A percentile compares a stretch with the other conserved stretches of the same genome.
phyloP scores from a whole-genome alignment of 1,140 invertebrate genomes.

The Papilio xuthus region DNA sequence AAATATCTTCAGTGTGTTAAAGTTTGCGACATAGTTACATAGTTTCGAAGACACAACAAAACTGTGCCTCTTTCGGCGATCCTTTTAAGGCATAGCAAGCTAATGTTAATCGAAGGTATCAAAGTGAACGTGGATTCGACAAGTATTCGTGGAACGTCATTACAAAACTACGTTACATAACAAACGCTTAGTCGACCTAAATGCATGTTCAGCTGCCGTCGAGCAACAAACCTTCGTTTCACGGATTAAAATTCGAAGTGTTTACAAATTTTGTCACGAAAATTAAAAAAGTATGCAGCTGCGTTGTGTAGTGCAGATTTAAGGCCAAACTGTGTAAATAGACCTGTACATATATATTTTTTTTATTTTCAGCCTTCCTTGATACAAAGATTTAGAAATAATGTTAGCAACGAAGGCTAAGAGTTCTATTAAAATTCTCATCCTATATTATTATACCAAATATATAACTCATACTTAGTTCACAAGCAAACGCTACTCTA shows the following conservation, averaged over 20 bases:
- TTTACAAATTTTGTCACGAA: constrained; percentile 26
- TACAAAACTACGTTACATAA: constrained; percentile 31
- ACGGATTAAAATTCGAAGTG: constrained; percentile 20
- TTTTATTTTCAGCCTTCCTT: background rate
- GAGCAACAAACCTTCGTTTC: constrained; percentile 15
- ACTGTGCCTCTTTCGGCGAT: background rate
- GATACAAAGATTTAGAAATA: no score
- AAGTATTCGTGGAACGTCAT: constrained; percentile 30
- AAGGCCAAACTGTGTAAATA: background rate
- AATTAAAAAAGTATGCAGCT: constrained; percentile 27
- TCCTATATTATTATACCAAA: background rate
- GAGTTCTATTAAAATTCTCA: background rate
- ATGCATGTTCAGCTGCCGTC: constrained; percentile 31
- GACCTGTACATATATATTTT: no score
- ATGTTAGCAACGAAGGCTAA: no score
- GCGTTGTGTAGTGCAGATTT: constrained; percentile 1
- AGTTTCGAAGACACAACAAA: constrained; percentile 18
- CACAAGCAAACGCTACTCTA: constrained; percentile 27
- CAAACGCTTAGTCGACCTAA: constrained; percentile 31
- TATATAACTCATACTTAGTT: background rate
- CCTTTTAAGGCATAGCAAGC: constrained; percentile 26
- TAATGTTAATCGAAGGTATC: constrained; percentile 35
- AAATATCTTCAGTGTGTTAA: background rate
- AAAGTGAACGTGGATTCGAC: constrained; percentile 30
- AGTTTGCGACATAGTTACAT: background rate